phyloP scores from a whole-genome alignment of 2,888 invertebrate genomes.

The Cephus sareptanus region DNA sequence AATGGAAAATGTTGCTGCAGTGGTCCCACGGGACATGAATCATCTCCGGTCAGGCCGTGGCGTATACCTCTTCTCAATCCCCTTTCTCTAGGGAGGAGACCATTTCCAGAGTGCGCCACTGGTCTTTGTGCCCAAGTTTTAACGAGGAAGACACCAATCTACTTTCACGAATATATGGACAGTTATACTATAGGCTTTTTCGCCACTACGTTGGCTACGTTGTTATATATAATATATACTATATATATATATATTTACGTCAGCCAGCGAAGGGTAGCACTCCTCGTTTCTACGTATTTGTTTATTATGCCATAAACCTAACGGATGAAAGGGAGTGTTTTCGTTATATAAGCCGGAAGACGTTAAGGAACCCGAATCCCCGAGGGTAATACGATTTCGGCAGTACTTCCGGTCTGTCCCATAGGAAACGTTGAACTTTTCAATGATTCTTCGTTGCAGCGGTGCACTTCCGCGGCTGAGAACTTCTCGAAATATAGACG shows the following conservation, averaged over 20 bases:
- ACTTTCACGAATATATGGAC: constrained; percentile 28
- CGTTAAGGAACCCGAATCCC: no score
- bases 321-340: background rate
- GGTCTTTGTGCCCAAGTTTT: constrained; percentile 35
- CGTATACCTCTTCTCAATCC: constrained; percentile 25
- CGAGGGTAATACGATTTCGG: no score
- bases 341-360: no score
- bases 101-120: background rate
- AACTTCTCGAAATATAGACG: no score
- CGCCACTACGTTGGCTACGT: constrained; percentile 6
- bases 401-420: no score
- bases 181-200: no score
- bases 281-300: constrained; percentile 26
- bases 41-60: constrained; percentile 45
- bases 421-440: no score
- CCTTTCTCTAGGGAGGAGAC: background rate
- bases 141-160: constrained; percentile 40
- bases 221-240: constrained; percentile 27
- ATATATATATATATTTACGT: constrained; percentile 4
- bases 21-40: constrained; percentile 48
- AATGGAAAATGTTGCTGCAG: constrained; percentile 33
- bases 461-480: no score
- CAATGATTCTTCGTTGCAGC: no score
- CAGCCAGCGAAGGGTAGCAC: constrained; percentile 6
- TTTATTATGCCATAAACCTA: constrained; percentile 43